Base-by-base conservation (phyloP, 2,113 vertebrate genomes). In the Pseudorectes ferrugineus region DNA sequence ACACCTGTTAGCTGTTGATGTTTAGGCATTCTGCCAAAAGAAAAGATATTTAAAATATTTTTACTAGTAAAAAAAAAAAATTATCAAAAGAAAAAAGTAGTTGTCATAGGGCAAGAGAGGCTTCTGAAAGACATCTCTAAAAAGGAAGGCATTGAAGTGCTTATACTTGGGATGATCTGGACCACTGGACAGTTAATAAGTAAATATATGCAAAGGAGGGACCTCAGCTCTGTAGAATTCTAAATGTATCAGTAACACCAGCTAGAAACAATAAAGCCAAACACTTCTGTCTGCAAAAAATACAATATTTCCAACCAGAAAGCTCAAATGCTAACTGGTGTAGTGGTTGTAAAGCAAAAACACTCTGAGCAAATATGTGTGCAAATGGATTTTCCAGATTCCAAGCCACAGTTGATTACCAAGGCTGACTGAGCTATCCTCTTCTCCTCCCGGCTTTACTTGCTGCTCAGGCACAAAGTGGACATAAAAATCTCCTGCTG, bases 401-500 rank as follows among this genome's bases (percentile, higher is more conserved):
- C 68, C 65, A 86, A 74, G 72, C 3, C 82, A 57, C 42, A 86
- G 38, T 0, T 86, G 83, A 74, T 77, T 59, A 74, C 68, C 68
- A 78, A 91, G 89, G 61, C 52, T 84, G 76, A 40, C 40, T 77
- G 52, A 82, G 40, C 36, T 63, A 23, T 40, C 58, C 42, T 79
- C 35, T 57, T 48, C 59, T 75, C 42, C 43, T 72, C 62, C 17
- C 31, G 33, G 76, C 18, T 89, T 91, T 49, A 65, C 76, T 59
- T 91, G 55, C 68, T 71, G n/a, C 83, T 93, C 73, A 67, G 65
- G 62, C 36, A 88, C 58, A 65, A 72, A 86, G 40, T 52, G n/a
- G 65, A 74, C 43, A 91, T 77, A 83, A 93, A 88, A 94, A 77
- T 45, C 57, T 93, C 46, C 86, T 72, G 61, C 77, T 92, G 52